phyloP scores from a whole-genome alignment of 2,113 vertebrate genomes.

The Myotis davidii region DNA sequence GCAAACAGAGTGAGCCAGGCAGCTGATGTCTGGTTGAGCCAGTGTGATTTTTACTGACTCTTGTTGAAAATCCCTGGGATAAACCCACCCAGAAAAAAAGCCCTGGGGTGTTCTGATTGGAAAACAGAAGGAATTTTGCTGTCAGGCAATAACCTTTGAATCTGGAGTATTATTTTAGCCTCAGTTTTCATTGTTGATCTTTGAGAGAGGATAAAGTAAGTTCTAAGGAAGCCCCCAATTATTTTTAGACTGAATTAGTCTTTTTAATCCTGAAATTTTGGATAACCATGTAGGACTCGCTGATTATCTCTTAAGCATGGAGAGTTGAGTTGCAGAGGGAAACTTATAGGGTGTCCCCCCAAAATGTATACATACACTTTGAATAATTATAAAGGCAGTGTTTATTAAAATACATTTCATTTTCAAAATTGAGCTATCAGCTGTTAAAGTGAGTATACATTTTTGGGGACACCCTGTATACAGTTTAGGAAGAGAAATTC shows the following conservation, averaged over 20 bases:
- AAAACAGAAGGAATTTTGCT: background rate
- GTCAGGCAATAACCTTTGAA: constrained; percentile 1
- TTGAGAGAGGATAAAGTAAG: background rate
- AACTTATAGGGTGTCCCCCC: background rate
- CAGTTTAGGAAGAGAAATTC: background rate
- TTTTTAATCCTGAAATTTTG: constrained; percentile 16
- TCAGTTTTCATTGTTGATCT: background rate
- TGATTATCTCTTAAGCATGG: background rate
- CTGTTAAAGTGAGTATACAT: too few relatives aligned
- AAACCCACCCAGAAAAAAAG: background rate
- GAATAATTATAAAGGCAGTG: too few relatives aligned
- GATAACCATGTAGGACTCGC: background rate
- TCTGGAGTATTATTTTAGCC: background rate
- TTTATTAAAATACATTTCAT: too few relatives aligned
- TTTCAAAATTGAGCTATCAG: too few relatives aligned
- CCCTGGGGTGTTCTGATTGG: background rate
- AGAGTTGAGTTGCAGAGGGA: background rate
- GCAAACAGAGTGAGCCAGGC: background rate
- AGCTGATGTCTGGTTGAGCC: background rate
- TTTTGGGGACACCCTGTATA: background rate
- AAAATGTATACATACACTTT: too few relatives aligned
- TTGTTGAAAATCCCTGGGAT: background rate
- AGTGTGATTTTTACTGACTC: background rate
- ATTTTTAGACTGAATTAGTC: background rate
- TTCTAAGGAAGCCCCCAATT: background rate